Conservation (phyloP, 2,113 vertebrate genomes). For the Zapornia atra region DNA sequence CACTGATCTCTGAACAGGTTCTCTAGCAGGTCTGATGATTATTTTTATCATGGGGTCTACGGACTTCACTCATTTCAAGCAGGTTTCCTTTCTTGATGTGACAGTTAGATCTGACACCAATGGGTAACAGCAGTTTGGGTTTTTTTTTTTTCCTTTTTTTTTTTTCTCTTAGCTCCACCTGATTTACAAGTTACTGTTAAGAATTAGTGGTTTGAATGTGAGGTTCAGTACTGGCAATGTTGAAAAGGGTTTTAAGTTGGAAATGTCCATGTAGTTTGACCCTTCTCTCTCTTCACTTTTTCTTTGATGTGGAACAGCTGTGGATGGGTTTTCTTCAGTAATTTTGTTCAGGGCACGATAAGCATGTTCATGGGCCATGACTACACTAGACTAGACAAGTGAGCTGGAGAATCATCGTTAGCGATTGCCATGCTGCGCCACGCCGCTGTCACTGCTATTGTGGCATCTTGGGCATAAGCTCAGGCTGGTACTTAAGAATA, state of each 20-base stretch:
- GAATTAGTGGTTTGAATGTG: background rate
- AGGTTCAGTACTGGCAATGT: background rate
- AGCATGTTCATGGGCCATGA: background rate
- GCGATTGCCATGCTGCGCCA: background rate
- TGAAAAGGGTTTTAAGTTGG: background rate
- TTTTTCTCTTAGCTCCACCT: background rate
- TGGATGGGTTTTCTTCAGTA: background rate
- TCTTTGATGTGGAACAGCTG: background rate
- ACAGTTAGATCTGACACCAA: background rate
- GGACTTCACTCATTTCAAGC: background rate
- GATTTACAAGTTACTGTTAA: background rate
- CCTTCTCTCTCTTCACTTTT: background rate
- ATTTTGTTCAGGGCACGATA: background rate
- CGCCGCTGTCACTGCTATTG: background rate
- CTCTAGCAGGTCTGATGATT: background rate
- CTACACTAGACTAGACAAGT: background rate
- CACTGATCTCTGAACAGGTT: background rate
- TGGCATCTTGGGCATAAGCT: background rate
- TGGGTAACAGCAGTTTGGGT: background rate
- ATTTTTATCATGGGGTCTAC: background rate
- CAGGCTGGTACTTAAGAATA: background rate
- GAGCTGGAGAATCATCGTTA: accelerated
- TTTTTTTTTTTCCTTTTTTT: background rate
- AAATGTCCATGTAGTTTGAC: background rate
- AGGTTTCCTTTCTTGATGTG: background rate